These are phyloP conservation scores for Castor canadensis DNA, from an alignment of 2,113 vertebrate species.

Conservation along the genomic window DNA sequence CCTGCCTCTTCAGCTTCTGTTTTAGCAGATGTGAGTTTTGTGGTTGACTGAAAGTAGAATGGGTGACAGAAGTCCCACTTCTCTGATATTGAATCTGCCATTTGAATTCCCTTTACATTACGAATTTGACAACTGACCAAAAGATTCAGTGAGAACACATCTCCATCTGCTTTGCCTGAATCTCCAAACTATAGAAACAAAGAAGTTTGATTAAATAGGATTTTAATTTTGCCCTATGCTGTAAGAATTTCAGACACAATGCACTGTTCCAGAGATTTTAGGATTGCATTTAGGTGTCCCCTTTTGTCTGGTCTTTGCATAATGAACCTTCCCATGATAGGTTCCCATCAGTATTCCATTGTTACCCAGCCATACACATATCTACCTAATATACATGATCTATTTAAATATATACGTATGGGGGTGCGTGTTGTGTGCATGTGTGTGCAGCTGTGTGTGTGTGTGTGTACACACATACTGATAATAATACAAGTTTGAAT, in stretches of 20 bases:
- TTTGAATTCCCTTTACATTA: neutral
- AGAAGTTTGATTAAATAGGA: neutral
- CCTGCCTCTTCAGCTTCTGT: neutral
- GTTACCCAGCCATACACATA: too few relatives aligned
- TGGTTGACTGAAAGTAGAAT: neutral
- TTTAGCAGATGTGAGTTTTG: slow-evolving; percentile 49
- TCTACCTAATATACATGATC: too few relatives aligned
- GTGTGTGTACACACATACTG: neutral
- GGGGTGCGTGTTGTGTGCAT: neutral
- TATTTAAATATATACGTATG: too few relatives aligned
- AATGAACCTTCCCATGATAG: neutral
- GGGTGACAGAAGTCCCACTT: neutral
- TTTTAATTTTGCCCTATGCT: neutral
- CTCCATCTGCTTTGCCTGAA: neutral
- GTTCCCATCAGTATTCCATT: neutral
- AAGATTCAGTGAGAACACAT: neutral
- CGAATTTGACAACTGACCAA: neutral
- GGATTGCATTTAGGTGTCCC: neutral
- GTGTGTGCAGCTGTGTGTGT: rapidly evolving
- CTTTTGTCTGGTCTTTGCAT: neutral
- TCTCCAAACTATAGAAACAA: neutral
- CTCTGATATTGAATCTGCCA: neutral
- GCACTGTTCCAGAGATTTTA: neutral
- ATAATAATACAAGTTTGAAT: neutral
- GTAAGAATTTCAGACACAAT: neutral